Evolutionary conservation across 2,797 vertebrate species (phyloP), one percentile per base, ranked within the genome.

Genomic region (Garrulus glandarius): DNA sequence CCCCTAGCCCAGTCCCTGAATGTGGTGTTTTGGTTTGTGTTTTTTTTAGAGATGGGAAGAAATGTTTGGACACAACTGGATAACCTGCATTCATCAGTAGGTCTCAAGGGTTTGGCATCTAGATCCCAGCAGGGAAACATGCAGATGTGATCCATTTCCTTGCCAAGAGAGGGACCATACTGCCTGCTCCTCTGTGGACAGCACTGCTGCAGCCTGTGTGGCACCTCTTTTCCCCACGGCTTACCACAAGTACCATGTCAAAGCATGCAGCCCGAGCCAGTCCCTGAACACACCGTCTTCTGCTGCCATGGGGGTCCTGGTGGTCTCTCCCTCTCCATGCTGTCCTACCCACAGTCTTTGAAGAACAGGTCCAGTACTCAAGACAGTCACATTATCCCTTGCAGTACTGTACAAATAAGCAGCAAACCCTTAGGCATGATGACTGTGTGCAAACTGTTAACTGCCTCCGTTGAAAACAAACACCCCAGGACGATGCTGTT

Each of bases 251-350:
- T 3, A 63, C 30, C 77, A 36, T 1, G 27, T 19, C 60, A 39
- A 74, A 88, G 68, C 41, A 15, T 0, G 36, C 56, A 52, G 50
- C 50, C 17, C 0, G 0, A 52, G 59, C 41, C 55, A 39, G 23
- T 15, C 68, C 34, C 68, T 36, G 16, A 65, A 83, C 1, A 41
- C 43, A 9, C 1, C 13, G 27, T 37, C 57, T 75, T 67, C n/a
- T 64, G 43, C 53, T 91, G 67, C 53, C 37, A 22, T 4, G 7
- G 41, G 8, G 22, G 17, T 46, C 47, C 47, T n/a, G 36, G 27
- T 23, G 16, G 37, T 65, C 60, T 50, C 65, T 80, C 32, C 37
- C 21, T 53, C 34, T 78, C 57, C 55, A 56, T 39, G 27, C 36
- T 60, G 44, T 79, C 24, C 21, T 67, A 7, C 32, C 20, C 36